Base-by-base conservation (phyloP, 2,888 invertebrate species). In the Smittia aterrima region DNA sequence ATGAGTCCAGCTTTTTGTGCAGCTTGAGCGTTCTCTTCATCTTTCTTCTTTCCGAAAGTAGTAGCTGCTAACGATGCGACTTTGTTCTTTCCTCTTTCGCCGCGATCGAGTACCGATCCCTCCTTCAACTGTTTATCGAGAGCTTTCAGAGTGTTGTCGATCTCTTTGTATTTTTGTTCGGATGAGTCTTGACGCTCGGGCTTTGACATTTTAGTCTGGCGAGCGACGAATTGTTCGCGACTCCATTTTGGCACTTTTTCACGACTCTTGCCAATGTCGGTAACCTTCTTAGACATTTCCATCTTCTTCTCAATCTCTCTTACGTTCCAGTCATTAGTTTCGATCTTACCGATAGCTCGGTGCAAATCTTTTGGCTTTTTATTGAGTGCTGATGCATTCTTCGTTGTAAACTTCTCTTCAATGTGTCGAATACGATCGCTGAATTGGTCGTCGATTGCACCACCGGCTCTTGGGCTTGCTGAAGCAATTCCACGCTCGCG, bases 241-340 rank as follows among this genome's bases (percentile, higher is more conserved):
- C 92, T 95, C 95, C 95, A 95, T 81, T 94, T 94, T 9, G 95
- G 95, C 72, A 95, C 95, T 80, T 90, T 90, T 79, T 92, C 92
- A 66, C 87, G 85, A 7, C 85, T 82, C 78, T 85, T 82, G 18
- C 83, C 82, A 73, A 81, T 79, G 77, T 83, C 83, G 0, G 82
- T 82, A 9, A 47, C 27, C 76, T 82, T 82, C 75, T 83, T 83
- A 0, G 83, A 83, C 77, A 86, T 84, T 75, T 89, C 89, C 38
- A 95, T 95, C 83, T 95, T 95, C 80, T 92, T 90, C 80, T 96
- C 95, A 32, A 96, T 93, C 82, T 93, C 91, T 77, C 92, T 91
- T 40, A 95, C 90, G 82, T 95, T 95, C 95, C 95, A 95, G 82
- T 96, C 95, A 75, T 88, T 91, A 75, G 90, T 89, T 80, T 95